Base-by-base conservation (phyloP, 2,888 invertebrate genomes). In the Cyrtodaria siliqua region DNA sequence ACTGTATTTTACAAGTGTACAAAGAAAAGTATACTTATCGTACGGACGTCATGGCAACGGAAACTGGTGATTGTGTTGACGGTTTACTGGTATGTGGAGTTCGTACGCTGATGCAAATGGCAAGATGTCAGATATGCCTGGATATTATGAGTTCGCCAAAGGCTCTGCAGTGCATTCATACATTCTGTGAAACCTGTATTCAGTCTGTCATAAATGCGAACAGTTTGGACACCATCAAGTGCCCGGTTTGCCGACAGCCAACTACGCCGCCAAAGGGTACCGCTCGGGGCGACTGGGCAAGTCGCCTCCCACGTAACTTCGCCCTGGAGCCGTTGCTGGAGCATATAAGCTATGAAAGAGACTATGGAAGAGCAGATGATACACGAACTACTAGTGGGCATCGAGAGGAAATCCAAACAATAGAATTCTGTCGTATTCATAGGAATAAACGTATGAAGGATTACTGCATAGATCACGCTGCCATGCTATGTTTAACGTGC, bases 131-230 rank as follows among this genome's bases (percentile, higher is more conserved):
- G 18, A 23, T 57, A 23, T 57, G 57, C n/a, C 42, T 38, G 40
- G 57, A 57, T 6, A 42, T 42, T 42, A 40, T 23, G 4, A 40
- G 40, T 23, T 40, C 40, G 14, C 57, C 57, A 42, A 18, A 24
- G 14, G 23, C 24, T 33, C 42, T 57, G 3, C 9, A 16, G 40
- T 57, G 57, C 42, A 3, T 57, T 2, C 57, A 57, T 57, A 57
- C 57, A 4, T 57, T 57, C 42, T 57, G 57, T 24, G 57, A 57
- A 40, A 24, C n/a, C 6, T 57, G 57, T 57, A 57, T 57, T 23
- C 57, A 57, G 42, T 9, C 14, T 8, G 23, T 23, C 24, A 40
- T 57, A 18, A 18, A 56, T 18, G 12, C 6, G 6, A 33, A 33
- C 33, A 33, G 6, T 33, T 33, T 12, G 33, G 12, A 12, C 4